Percentiles rank a stretch among this genome's conserved stretches.
Conservation (phyloP, 1,140 invertebrate genomes). For the Agrilus planipennis region DNA sequence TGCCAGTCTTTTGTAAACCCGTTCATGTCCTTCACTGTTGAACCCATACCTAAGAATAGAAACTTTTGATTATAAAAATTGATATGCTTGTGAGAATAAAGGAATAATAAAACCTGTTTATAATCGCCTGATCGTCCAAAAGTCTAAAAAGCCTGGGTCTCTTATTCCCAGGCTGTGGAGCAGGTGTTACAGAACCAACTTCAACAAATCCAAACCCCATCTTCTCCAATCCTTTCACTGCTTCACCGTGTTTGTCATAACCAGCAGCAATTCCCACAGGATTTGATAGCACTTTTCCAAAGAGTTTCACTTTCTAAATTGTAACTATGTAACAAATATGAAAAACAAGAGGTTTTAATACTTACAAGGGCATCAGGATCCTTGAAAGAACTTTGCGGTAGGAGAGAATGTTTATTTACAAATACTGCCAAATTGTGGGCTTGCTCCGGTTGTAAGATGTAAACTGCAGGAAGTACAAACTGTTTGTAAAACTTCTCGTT, state of each 20-base stretch:
- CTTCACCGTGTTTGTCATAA: slow-evolving; percentile 96
- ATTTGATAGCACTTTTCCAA: slow-evolving; percentile 64
- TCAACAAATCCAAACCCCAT: slow-evolving; percentile 94
- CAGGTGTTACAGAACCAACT: slow-evolving; percentile 90
- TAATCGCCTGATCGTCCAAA: slow-evolving; percentile 73
- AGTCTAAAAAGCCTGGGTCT: slow-evolving; percentile 88
- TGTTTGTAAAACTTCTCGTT: slow-evolving; percentile 70
- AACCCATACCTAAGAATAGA: slow-evolving; percentile 59
- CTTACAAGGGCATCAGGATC: slow-evolving; percentile 53
- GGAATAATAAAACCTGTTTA: slow-evolving; percentile 60
- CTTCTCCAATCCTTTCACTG: slow-evolving; percentile 65
- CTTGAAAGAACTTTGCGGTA: slow-evolving; percentile 42
- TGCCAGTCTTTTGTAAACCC: slow-evolving; percentile 52
- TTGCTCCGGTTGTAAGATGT: slow-evolving; percentile 58
- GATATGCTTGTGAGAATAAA: background rate
- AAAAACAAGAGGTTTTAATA: slow-evolving; percentile 12
- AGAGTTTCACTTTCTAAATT: slow-evolving; percentile 53
- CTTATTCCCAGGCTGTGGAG: slow-evolving; percentile 83
- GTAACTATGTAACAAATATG: slow-evolving; percentile 2
- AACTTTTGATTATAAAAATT: background rate
- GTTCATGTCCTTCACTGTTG: slow-evolving; percentile 86
- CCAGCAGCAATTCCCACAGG: slow-evolving; percentile 94
- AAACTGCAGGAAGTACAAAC: slow-evolving; percentile 56
- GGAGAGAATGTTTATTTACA: slow-evolving; percentile 60
- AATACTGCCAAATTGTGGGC: slow-evolving; percentile 66